Evolutionary conservation across 2,888 invertebrate genomes (phyloP).

Genomic region (Willowsia nigromaculata): DNA sequence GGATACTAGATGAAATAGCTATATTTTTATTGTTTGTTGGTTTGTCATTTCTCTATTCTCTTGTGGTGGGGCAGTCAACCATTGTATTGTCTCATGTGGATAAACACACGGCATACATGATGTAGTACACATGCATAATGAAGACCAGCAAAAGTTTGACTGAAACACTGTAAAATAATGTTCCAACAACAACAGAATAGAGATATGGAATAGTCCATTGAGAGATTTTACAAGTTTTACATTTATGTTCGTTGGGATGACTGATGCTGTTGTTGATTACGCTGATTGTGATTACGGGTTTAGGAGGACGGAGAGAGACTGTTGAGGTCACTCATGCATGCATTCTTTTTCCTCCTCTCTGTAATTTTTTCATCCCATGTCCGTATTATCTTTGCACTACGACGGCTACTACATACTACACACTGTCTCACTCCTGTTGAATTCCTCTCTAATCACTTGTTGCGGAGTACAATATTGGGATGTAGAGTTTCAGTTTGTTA

Average conservation of each 20-base stretch:
- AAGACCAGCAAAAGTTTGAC: not conserved
- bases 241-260: slow-evolving; percentile 5
- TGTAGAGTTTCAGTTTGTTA: slow-evolving; percentile 8
- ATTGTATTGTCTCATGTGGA: slow-evolving; percentile 12
- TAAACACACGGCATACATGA: not conserved
- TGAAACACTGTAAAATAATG: not conserved
- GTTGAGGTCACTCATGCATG: slow-evolving; percentile 66
- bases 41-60: slow-evolving; percentile 45
- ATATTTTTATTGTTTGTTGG: slow-evolving; percentile 31
- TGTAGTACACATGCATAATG: not conserved
- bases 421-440: not conserved
- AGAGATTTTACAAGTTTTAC: slow-evolving; percentile 21
- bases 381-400: not conserved
- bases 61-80: slow-evolving; percentile 22
- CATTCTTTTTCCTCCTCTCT: slow-evolving; percentile 5
- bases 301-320: not conserved
- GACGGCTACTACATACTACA: not conserved
- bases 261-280: slow-evolving; percentile 48
- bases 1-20: slow-evolving; percentile 36
- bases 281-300: slow-evolving; percentile 44
- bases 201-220: not conserved
- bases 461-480: not conserved
- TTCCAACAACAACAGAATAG: not conserved
- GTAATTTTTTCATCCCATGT: not conserved
- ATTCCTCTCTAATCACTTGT: slow-evolving; percentile 21